Evolutionary conservation across 2,888 invertebrate genomes (phyloP), one percentile per base, ranked within the genome.

Genomic region (Bombyx huttoni): DNA sequence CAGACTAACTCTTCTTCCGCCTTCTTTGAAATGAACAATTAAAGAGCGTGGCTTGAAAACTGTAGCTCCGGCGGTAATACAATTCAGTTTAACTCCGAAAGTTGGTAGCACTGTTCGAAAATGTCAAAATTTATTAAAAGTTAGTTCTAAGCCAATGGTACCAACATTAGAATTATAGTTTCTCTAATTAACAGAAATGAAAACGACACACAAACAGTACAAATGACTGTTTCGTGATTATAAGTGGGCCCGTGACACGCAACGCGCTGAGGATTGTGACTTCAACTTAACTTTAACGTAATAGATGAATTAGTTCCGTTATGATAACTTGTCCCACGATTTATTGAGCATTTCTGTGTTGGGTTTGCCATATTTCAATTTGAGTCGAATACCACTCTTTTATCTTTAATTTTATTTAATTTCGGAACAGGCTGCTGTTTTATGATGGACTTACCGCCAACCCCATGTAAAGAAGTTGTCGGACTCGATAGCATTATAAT

Each of bases 201-300:
- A 62, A 68, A 68, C 62, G 62, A 65, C 65, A 68, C 60, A 67
- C 52, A 52, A 56, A 57, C 63, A 64, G 68, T 67, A 70, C 66
- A 72, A 73, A 67, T 65, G 65, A 69, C 66, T 70, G 72, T 72
- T 72, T 70, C 63, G 61, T 59, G 57, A 58, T 60, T 59, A 59
- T 67, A 62, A 63, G 63, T 64, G 68, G 63, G 62, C 53, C 57
- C 58, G 56, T 52, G 56, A 56, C 56, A 47, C 56, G 50, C 67
- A 34, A 52, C 34, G 6, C 40, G 12, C 40, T 24, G 3, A 24
- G 24, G 24, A 24, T 24, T 24, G 50, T 40, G 53, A 53, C 55
- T 45, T 34, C 5, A 13, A 46, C 52, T 40, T 54, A 5, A 40
- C 40, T 40, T 40, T 40, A 40, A 40, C 40, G 3, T 40, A 50